These are phyloP conservation scores for Lepilemur ruficaudatus DNA, from an alignment of 2,797 vertebrate genomes.

Conservation along the genomic window DNA sequence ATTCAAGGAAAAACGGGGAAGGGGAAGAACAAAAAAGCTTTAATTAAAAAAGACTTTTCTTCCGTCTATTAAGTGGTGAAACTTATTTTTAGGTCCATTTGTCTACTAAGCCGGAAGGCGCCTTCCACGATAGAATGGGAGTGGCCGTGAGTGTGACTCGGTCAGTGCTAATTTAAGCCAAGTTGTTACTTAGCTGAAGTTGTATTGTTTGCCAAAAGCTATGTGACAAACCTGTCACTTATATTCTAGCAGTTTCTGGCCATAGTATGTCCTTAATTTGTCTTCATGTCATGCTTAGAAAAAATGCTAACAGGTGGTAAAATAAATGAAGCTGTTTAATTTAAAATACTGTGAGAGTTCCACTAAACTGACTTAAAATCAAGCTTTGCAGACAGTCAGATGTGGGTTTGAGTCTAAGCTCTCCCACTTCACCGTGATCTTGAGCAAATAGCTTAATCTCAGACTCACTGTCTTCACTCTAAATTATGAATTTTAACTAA, in stretches of 20 bases:
- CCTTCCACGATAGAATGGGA: background rate
- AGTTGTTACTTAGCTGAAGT: background rate
- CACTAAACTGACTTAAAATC: background rate
- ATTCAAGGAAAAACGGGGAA: background rate
- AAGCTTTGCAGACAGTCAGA: background rate
- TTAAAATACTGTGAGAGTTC: background rate
- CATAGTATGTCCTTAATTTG: background rate
- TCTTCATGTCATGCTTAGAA: background rate
- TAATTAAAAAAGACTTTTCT: background rate
- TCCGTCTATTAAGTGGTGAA: background rate
- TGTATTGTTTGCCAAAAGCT: background rate
- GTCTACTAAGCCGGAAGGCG: background rate
- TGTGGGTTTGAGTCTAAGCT: background rate
- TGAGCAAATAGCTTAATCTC: background rate
- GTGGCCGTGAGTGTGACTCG: background rate
- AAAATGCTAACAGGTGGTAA: background rate
- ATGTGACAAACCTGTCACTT: background rate
- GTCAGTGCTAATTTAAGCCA: background rate
- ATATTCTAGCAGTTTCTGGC: background rate
- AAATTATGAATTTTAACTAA: background rate
- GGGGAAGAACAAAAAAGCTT: background rate
- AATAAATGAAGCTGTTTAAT: background rate
- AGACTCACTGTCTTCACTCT: background rate
- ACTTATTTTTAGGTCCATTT: background rate
- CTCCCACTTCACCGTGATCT: background rate